Percentiles rank a stretch among this genome's conserved stretches.
Conservation (phyloP, 2,113 vertebrate species). For the Otus sunia region DNA sequence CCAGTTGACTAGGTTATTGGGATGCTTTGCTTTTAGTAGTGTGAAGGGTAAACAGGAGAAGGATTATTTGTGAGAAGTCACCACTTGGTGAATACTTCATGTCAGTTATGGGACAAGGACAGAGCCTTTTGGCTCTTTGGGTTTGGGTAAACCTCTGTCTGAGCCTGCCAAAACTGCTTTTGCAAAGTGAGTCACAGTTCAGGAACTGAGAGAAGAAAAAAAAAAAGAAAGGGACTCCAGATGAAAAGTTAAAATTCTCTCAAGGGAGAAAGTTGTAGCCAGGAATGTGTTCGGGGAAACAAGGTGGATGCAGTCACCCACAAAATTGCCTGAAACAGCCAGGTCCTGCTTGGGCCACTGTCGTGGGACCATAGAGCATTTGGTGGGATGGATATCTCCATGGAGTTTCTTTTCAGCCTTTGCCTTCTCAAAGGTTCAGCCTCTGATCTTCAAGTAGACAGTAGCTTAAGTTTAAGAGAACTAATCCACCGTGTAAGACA, state of each 20-base stretch:
- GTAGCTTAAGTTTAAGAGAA: background rate
- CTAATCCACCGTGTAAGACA: background rate
- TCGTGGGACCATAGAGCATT: background rate
- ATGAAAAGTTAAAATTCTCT: background rate
- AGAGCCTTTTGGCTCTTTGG: background rate
- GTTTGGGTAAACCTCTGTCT: background rate
- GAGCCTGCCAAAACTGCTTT: background rate
- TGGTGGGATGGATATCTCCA: rapidly evolving
- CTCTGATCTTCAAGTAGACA: background rate
- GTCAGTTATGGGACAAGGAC: background rate
- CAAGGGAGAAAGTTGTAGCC: background rate
- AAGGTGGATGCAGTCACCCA: background rate
- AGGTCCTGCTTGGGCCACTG: background rate
- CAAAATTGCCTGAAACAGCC: background rate
- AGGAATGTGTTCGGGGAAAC: background rate
- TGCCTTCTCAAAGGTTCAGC: background rate
- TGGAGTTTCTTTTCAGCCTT: background rate
- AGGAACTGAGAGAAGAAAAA: constrained; percentile 4
- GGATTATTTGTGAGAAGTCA: background rate
- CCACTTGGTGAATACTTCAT: background rate
- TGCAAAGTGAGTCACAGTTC: background rate
- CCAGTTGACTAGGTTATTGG: background rate
- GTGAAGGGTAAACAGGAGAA: background rate
- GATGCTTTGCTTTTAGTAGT: background rate
- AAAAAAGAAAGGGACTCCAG: background rate